Base-by-base conservation (phyloP, 2,113 vertebrate species). In the Notiomystis cincta region DNA sequence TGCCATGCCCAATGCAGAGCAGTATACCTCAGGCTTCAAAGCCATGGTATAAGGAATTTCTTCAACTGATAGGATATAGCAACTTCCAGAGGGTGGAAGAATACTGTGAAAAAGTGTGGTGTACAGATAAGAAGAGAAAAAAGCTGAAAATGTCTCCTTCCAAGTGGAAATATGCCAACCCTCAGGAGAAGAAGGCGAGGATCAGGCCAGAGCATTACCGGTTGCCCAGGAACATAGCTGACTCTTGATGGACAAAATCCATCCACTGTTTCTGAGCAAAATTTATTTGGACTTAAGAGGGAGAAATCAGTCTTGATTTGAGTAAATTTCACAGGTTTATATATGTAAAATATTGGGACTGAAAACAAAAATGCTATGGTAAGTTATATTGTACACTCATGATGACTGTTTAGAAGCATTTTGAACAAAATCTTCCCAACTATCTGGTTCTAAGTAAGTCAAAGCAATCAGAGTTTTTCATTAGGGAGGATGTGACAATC, bases 101-200 rank as follows among this genome's bases (percentile, higher is more conserved):
- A 95, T 99, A 99, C 95, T 99, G 99, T 69, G 99, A 99, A 97
- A 99, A 98, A 96, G 98, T 99, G 44, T 99, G 99, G 99, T 99
- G 99, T 93, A 98, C 98, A 3, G 99, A 99, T 54, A 99, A 98
- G 92, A 99, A 98, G 93, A 98, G 98, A 73, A 99, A 98, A 98
- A 99, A 99, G 98, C 97, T 98, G 33, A 99, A 99, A 97, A 97
- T 98, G 97, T 97, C 98, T 23, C 97, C 97, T 15, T 97, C 98
- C 37, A 99, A 98, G 94, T 99, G 98, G 98, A 99, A 98, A 96
- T 98, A 98, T 4, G 67, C 98, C 40, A 96, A 97, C 6, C 97
- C 98, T 35, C 98, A 98, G 14, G 99, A 99, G 81, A 99, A 97
- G 92, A 98, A 98, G 90, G 90, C 96, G 4, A 98, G 97, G 75